phyloP scores from a whole-genome alignment of 2,888 invertebrate genomes.

The Polydrusus cervinus region DNA sequence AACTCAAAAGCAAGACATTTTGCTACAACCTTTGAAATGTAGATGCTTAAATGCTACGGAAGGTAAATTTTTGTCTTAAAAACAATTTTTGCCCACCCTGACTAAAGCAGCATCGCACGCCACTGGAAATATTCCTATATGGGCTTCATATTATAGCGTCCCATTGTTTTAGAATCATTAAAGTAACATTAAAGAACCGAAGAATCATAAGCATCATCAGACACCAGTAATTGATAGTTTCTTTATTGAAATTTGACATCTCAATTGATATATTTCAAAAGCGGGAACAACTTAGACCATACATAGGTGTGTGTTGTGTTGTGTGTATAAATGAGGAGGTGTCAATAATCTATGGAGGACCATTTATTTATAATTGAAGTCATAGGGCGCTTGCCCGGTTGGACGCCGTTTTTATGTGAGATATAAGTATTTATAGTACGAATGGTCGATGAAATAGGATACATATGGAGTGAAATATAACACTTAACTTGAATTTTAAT shows the following conservation, averaged over 20 bases:
- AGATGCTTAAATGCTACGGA: no score
- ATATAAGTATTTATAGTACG: not conserved
- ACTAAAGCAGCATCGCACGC: no score
- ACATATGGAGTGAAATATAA: not conserved
- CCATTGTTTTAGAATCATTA: constrained; percentile 29
- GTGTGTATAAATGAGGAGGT: constrained; percentile 50
- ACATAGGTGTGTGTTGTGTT: constrained; percentile 37
- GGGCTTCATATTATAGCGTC: constrained; percentile 1
- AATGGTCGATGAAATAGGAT: not conserved
- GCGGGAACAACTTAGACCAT: constrained; percentile 29
- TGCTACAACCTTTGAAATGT: no score
- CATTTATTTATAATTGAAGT: constrained; percentile 38
- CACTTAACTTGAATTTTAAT: not conserved
- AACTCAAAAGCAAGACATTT: no score
- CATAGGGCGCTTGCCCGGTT: constrained; percentile 30
- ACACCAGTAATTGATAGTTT: constrained; percentile 43
- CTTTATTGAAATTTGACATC: constrained; percentile 43
- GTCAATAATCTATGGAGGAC: constrained; percentile 49
- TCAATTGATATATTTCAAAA: constrained; percentile 50
- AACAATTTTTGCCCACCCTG: no score
- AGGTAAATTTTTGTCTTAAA: no score
- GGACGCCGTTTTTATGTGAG: constrained; percentile 16
- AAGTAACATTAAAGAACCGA: constrained; percentile 25
- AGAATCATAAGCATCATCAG: constrained; percentile 30
- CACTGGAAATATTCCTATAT: not conserved